Evolutionary conservation across 2,797 vertebrate species (phyloP), one percentile per base, ranked within the genome.

Genomic region (Cyclopterus lumpus): DNA sequence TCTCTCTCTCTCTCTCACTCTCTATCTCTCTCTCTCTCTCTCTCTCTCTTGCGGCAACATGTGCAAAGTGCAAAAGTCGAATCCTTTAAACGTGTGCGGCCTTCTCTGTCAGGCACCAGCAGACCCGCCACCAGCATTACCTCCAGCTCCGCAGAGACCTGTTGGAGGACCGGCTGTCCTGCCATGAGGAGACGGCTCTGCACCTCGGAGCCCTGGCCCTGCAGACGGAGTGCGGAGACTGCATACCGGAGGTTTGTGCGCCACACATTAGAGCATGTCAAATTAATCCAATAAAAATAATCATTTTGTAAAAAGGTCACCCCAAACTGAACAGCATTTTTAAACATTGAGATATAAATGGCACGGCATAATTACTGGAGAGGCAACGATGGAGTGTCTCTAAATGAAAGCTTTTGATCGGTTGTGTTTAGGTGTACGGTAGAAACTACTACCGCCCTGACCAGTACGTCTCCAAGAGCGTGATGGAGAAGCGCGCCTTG

Each of bases 121-220:
- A 94, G 89, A 97, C 96, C 62, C 94, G 94, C 22, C 97, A 98
- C 84, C 96, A 97, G 87, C 96, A 95, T 90, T 97, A 97, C 91
- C 95, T 98, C 54, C 97, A 99, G 91, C 94, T 99, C 78, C 94
- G 97, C 81, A 96, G 92, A 91, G 97, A 99, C 84, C 87, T 99
- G 81, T 86, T 98, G 82, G 97, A 97, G 48, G 95, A 97, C 74
- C 90, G 94, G 20, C 75, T 98, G 67, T 92, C 92, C 67, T 97
- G 96, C 91, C 94, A 92, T 0, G 95, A 96, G 20, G 96, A 97
- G 88, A 96, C 90, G 0, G 89, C 95, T 26, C 84, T 98, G 68
- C 95, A 94, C 72, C 94, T 99, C 2, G 97, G 93, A 5, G 96
- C 93, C 71, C 91, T 98, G 59, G 97, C 97, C 80, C 90, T 99